Evolutionary conservation across 1,140 invertebrate species (phyloP).

Genomic region (Mercenaria mercenaria): DNA sequence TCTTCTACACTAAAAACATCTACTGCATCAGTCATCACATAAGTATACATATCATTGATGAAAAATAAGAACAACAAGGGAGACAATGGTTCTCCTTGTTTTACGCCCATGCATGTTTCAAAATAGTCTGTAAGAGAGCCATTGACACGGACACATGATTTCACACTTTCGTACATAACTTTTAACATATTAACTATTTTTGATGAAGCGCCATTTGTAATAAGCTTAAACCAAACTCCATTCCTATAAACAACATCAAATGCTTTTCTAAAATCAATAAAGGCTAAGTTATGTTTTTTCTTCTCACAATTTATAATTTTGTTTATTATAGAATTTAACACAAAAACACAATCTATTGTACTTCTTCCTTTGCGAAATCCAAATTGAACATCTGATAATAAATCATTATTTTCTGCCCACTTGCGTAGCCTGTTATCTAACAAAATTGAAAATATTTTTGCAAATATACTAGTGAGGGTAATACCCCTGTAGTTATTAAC

Average conservation of each 20-base stretch:
- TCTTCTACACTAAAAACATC: neutral
- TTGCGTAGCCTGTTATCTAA: neutral
- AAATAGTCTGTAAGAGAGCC: neutral
- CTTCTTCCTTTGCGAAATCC: constrained; percentile 23
- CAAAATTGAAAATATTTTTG: constrained; percentile 30
- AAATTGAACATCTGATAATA: neutral
- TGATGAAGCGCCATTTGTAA: neutral
- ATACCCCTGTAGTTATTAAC: constrained; percentile 47
- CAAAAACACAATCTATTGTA: constrained; percentile 49
- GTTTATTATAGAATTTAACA: constrained; percentile 30
- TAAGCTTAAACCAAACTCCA: neutral
- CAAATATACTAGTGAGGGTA: constrained; percentile 27
- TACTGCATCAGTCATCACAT: neutral
- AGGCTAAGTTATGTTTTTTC: constrained; percentile 24
- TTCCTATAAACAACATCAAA: constrained; percentile 20
- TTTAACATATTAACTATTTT: neutral
- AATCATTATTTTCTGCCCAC: neutral
- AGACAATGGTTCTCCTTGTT: constrained; percentile 43
- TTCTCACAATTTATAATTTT: constrained; percentile 19
- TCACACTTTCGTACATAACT: neutral
- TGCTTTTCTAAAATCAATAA: constrained; percentile 17
- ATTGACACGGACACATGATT: neutral
- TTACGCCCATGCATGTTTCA: neutral
- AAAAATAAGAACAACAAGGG: constrained; percentile 12
- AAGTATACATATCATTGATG: neutral